Evolutionary conservation across 2,888 invertebrate genomes (phyloP), one percentile per base, ranked within the genome.

Genomic region (Cheilosia vulpina): DNA sequence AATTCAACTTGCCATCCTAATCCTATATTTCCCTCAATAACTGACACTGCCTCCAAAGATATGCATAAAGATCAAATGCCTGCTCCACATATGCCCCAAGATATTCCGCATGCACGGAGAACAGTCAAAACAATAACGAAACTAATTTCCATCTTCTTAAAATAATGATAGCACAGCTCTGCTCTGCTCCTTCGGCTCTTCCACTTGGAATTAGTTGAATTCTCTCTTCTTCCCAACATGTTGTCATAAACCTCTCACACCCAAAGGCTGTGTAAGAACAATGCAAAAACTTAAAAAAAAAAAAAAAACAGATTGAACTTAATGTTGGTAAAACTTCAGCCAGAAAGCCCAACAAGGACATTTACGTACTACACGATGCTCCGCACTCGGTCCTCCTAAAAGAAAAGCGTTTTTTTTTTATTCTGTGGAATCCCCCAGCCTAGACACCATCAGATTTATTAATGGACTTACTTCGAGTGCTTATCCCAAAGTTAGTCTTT

Each of bases 391-490:
- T 2, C 15, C 13, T 60, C 19, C 45, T 60, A 43, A 15, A 38
- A 63, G 24, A n/a, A 19, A 5, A 1, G 4, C 11, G 19, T 24
- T 15, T 19, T 15, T 31, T 27, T 4, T 31, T 38, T 38, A 11
- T 3, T 17, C 31, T 9, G 9, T 2, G 31, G 9, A 52, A 19
- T 27, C 24, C 43, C 55, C 31, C 38, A 66, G 66, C 50, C 57
- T 65, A 55, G 50, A 57, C 57, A 52, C 58, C 45, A 58, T 57
- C 55, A 65, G 83, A 83, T 78, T 83, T 83, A 83, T 83, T 83
- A 83, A 83, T 83, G 83, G 83, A 83, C 83, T 83, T 78, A 66
- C 83, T 78, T 72, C 63, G 66, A 75, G 83, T 83, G 73, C 78
- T 83, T 75, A 83, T 73, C 83, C 78, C 24, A 69, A 83, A 83